Conservation (phyloP, 37 sponge, comb jelly and placozoan genomes). For the Haliclona indistincta region DNA sequence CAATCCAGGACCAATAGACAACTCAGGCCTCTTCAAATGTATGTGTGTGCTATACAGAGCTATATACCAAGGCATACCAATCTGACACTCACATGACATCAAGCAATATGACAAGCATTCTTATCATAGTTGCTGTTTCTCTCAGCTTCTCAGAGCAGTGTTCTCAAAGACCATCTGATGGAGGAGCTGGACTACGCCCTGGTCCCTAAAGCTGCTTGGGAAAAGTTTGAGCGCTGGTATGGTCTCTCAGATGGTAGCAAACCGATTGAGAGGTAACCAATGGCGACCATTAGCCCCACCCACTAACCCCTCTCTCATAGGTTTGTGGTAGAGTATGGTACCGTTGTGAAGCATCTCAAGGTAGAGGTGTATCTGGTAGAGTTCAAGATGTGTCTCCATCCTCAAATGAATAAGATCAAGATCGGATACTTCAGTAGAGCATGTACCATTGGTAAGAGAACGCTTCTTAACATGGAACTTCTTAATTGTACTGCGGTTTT, state of each 20-base stretch:
- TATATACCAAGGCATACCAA: too few species aligned
- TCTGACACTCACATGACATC: too few species aligned
- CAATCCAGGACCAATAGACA: conserved; percentile 94
- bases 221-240: conserved; percentile 69
- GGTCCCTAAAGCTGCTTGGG: conserved; percentile 68
- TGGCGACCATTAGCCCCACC: not conserved
- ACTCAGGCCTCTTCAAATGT: conserved; percentile 73
- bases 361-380: conserved; percentile 88
- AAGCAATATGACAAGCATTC: too few species aligned
- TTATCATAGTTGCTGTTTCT: too few species aligned
- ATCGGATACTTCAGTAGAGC: conserved; percentile 65
- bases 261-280: conserved; percentile 47
- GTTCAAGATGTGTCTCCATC: conserved; percentile 69
- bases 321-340: conserved; percentile 74
- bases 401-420: conserved; percentile 40
- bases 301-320: too few species aligned
- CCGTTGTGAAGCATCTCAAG: conserved; percentile 83
- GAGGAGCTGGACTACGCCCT: conserved; percentile 84
- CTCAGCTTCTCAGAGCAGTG: conserved; percentile 1
- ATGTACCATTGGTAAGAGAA: conserved; percentile 70
- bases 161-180: conserved; percentile 73
- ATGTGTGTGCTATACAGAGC: too few species aligned
- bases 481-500: too few species aligned
- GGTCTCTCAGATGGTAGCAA: conserved; percentile 29
- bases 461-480: too few species aligned